Evolutionary conservation across 64 coral and sea anemone species (phyloP).

Genomic region (Acropora tenuis): DNA sequence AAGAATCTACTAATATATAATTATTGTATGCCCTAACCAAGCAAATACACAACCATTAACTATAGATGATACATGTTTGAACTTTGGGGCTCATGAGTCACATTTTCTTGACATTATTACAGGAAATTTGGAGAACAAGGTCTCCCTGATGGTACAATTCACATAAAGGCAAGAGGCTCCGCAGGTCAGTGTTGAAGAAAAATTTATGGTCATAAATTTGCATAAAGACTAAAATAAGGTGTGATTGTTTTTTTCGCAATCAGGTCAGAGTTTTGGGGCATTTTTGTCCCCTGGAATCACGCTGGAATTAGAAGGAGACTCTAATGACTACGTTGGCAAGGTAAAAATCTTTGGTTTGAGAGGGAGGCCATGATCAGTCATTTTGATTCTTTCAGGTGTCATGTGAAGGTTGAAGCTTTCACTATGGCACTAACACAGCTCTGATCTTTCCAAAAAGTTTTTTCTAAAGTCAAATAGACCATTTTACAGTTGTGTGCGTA

Average conservation of each 20-base stretch:
- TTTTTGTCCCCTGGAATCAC: slow-evolving; percentile 89
- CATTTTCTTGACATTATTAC: background rate
- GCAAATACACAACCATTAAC: no score
- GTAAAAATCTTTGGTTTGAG: slow-evolving; percentile 4
- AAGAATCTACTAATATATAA: no score
- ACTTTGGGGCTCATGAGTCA: background rate
- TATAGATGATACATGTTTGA: no score
- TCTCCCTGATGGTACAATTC: slow-evolving; percentile 81
- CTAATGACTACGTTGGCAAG: slow-evolving; percentile 99
- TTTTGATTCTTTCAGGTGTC: no score
- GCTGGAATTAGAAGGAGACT: slow-evolving; percentile 91
- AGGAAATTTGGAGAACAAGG: slow-evolving; percentile 82
- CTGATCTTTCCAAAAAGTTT: no score
- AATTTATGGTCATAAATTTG: background rate
- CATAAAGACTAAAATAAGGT: background rate
- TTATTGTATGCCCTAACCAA: no score
- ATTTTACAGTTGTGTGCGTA: no score
- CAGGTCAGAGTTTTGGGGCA: slow-evolving; percentile 97
- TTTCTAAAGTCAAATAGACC: no score
- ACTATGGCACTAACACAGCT: no score
- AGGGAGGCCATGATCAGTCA: no score
- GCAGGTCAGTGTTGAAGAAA: slow-evolving; percentile 57
- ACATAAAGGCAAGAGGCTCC: slow-evolving; percentile 87
- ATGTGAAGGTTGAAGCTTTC: no score
- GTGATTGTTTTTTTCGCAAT: background rate